A percentile compares a stretch with the other conserved stretches of the same genome.
These are phyloP conservation scores for Falco peregrinus DNA, from an alignment of 2,797 vertebrate species.

Conservation along the genomic window DNA sequence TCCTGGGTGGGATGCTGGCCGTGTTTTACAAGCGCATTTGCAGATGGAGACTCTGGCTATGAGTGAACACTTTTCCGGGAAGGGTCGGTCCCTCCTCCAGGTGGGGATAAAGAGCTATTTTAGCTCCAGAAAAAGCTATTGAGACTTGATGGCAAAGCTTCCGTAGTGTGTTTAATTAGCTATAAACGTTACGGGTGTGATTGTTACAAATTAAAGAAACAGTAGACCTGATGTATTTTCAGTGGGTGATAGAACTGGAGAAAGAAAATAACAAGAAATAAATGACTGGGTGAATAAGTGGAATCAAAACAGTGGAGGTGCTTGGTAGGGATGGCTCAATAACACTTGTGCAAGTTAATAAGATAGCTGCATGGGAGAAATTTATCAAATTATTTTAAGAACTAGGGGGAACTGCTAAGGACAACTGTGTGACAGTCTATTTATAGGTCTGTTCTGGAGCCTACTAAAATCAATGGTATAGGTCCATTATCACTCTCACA, in stretches of 20 bases:
- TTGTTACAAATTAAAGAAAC: not conserved
- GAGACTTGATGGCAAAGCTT: not conserved
- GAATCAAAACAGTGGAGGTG: not conserved
- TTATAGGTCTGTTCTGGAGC: not conserved
- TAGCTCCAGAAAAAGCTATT: not conserved
- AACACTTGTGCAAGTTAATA: not conserved
- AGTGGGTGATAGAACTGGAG: not conserved
- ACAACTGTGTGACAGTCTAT: not conserved
- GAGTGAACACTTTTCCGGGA: not conserved
- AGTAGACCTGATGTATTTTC: not conserved
- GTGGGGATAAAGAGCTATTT: conserved; percentile 40
- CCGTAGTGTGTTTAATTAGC: not conserved
- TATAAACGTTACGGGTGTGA: not conserved
- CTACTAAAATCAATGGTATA: not conserved
- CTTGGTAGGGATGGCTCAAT: not conserved
- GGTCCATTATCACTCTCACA: not conserved
- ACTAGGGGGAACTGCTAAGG: not conserved
- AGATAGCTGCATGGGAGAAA: not conserved
- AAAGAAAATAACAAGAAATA: not conserved
- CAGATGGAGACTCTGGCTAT: fast-evolving
- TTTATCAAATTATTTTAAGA: not conserved
- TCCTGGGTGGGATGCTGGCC: not conserved
- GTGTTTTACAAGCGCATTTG: not conserved
- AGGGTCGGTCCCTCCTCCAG: not conserved
- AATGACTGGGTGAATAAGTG: not conserved